Evolutionary conservation across 2,888 invertebrate species (phyloP).

Genomic region (Dynastes grantii): DNA sequence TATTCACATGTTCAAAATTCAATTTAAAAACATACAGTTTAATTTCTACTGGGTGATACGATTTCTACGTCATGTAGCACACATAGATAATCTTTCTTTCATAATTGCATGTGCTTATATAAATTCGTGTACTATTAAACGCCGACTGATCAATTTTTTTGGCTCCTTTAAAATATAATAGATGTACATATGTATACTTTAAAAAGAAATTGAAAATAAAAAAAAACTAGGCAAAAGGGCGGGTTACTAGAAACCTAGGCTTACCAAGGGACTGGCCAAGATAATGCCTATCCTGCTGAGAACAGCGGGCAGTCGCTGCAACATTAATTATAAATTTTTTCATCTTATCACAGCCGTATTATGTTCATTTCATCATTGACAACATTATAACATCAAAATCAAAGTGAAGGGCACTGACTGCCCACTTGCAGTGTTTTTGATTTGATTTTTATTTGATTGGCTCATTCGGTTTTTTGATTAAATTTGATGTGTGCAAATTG

Average conservation of each 20-base stretch:
- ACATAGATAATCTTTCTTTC: conserved; percentile 60
- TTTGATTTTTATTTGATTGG: not conserved
- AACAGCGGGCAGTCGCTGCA: conserved; percentile 96
- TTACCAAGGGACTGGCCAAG: conserved; percentile 97
- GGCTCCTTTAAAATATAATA: conserved; percentile 29
- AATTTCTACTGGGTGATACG: too few relatives aligned
- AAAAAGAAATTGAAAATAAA: conserved; percentile 18
- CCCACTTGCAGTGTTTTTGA: conserved; percentile 28
- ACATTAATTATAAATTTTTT: conserved; percentile 72
- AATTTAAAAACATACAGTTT: too few relatives aligned
- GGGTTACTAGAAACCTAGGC: conserved; percentile 70
- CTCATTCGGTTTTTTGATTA: not conserved
- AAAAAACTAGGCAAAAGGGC: conserved; percentile 52
- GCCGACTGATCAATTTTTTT: not conserved
- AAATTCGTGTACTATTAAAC: conserved; percentile 5
- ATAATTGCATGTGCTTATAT: conserved; percentile 57
- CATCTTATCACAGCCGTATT: conserved; percentile 63
- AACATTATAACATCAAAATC: not conserved
- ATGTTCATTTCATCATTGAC: conserved; percentile 21
- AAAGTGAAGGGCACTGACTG: conserved; percentile 45
- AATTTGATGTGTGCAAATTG: too few relatives aligned
- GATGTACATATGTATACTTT: conserved; percentile 4
- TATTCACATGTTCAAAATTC: too few relatives aligned
- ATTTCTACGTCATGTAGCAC: too few relatives aligned
- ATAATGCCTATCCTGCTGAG: conserved; percentile 97